phyloP scores from a whole-genome alignment of 2,113 vertebrate species.

The Equus quagga region DNA sequence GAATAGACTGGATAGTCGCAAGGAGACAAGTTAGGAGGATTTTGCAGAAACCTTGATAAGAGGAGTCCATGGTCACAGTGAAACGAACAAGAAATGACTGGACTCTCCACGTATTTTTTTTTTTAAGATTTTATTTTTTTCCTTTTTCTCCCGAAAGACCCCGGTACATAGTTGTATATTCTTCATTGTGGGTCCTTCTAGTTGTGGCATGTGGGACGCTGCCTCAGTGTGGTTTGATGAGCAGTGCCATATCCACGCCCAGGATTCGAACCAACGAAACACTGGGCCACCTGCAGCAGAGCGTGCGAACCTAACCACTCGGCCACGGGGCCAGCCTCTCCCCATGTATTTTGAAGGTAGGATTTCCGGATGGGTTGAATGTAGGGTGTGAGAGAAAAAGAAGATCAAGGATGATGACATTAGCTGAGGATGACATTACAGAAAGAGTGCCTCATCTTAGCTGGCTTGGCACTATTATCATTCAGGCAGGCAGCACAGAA shows the following conservation, averaged over 20 bases:
- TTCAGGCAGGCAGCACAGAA: neutral
- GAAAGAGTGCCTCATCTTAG: neutral
- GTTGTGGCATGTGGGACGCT: too few relatives aligned
- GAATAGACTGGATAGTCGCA: neutral
- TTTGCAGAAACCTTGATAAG: neutral
- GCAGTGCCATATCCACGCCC: too few relatives aligned
- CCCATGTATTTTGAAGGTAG: neutral
- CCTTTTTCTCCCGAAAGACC: too few relatives aligned
- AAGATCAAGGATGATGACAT: neutral
- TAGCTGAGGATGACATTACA: neutral
- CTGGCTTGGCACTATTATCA: neutral
- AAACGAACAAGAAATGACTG: neutral
- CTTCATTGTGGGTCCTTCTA: too few relatives aligned
- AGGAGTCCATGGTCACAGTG: neutral
- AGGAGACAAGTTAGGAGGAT: neutral
- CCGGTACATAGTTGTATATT: too few relatives aligned
- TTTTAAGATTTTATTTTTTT: too few relatives aligned
- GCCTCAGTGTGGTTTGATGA: too few relatives aligned
- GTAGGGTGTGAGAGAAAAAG: neutral
- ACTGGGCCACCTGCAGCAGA: too few relatives aligned
- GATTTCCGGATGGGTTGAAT: neutral
- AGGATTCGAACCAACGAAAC: too few relatives aligned
- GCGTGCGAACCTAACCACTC: too few relatives aligned
- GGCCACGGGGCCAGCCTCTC: too few relatives aligned
- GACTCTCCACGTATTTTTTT: neutral